Conservation (phyloP, 2,888 invertebrate species). For the Spilosoma lubricipeda region DNA sequence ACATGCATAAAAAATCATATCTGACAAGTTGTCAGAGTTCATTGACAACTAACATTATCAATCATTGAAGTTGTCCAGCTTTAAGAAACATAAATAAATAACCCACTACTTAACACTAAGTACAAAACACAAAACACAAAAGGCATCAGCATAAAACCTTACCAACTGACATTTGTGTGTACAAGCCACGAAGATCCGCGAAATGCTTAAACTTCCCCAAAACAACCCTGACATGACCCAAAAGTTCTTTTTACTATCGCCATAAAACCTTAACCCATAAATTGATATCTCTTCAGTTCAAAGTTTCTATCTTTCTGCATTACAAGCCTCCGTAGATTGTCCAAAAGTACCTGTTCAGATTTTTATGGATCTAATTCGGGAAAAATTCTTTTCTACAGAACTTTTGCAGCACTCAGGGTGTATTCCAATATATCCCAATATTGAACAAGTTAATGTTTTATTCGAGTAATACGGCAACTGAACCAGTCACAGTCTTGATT, state of each 20-base stretch:
- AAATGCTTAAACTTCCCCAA: constrained; percentile 50
- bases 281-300: constrained; percentile 58
- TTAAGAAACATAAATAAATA: constrained; percentile 35
- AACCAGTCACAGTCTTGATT: constrained; percentile 22
- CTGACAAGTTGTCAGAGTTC: neutral
- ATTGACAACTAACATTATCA: neutral
- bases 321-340: constrained; percentile 35
- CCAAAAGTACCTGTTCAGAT: constrained; percentile 37
- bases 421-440: neutral
- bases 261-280: constrained; percentile 60
- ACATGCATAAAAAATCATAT: neutral
- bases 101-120: constrained; percentile 36
- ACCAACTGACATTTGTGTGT: constrained; percentile 40
- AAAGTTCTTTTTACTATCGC: constrained; percentile 63
- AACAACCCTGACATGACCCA: constrained; percentile 54
- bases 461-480: constrained; percentile 13
- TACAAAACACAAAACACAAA: constrained; percentile 31
- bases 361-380: constrained; percentile 44
- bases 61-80: constrained; percentile 31
- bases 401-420: neutral
- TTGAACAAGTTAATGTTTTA: constrained; percentile 24
- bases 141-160: constrained; percentile 41
- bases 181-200: constrained; percentile 33
- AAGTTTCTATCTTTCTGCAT: constrained; percentile 41
- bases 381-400: neutral